phyloP scores from a whole-genome alignment of 2,797 vertebrate species.

The Mormyrops boulengeri region DNA sequence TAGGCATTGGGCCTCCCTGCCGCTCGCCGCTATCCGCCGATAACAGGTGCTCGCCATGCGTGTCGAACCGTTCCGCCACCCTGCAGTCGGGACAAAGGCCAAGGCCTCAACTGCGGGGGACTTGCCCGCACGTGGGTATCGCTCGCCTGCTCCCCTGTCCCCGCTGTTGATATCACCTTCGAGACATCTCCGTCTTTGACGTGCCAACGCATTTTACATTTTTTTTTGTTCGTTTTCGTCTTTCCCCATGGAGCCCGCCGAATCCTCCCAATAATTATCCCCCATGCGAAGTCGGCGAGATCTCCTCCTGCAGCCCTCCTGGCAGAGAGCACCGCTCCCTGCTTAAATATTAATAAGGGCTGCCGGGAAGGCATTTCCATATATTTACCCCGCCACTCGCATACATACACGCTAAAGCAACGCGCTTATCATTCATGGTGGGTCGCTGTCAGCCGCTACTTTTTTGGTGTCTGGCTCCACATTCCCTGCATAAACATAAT shows the following conservation, averaged over 20 bases:
- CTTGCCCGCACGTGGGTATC: not conserved
- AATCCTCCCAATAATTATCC: not conserved
- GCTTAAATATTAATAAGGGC: constrained; percentile 10
- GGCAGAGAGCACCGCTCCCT: not conserved
- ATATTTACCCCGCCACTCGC: not conserved
- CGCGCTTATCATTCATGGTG: not conserved
- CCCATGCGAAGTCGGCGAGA: not conserved
- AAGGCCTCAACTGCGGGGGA: not conserved
- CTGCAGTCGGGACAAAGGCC: not conserved
- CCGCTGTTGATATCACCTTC: not conserved
- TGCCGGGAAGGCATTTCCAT: not conserved
- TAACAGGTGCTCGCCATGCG: not conserved
- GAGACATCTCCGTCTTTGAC: not conserved
- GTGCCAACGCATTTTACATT: not conserved
- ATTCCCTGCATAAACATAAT: not conserved
- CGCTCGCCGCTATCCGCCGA: not conserved
- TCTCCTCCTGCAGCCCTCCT: not conserved
- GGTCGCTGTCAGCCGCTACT: not conserved
- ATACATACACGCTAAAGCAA: not conserved
- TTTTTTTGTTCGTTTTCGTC: not conserved
- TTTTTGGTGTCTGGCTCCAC: not conserved
- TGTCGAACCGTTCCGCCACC: not conserved
- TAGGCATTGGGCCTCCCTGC: not conserved
- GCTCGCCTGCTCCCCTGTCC: not conserved
- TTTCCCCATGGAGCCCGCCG: not conserved